Evolutionary conservation across 2,113 vertebrate species (phyloP).

Genomic region (Edolisoma coerulescens): DNA sequence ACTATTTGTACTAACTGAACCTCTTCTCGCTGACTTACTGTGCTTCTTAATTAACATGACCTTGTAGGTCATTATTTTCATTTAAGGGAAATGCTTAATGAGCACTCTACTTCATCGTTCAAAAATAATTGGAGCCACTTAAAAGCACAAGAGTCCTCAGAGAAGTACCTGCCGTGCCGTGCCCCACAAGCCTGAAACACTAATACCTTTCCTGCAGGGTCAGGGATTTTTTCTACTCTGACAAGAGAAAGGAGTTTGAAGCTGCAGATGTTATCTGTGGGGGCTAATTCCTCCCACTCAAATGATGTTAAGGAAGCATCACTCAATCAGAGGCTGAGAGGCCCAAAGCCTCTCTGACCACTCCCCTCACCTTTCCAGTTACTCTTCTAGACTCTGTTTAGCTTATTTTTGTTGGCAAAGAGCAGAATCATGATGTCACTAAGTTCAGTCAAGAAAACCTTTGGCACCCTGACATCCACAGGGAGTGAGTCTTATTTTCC

Average conservation of each 20-base stretch:
- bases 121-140: conserved; percentile 55
- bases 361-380: not conserved
- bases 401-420: not conserved
- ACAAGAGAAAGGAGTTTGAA: not conserved
- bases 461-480: not conserved
- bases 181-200: not conserved
- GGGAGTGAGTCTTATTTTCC: not conserved
- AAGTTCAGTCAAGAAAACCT: not conserved
- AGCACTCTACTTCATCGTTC: conserved; percentile 11
- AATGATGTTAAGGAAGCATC: not conserved
- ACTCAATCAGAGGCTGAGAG: not conserved
- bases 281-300: not conserved
- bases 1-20: not conserved
- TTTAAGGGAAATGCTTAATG: conserved; percentile 48
- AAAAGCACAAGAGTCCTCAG: conserved; percentile 10
- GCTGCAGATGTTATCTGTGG: not conserved
- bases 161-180: not conserved
- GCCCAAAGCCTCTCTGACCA: not conserved
- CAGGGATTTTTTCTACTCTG: not conserved
- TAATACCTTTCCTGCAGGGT: not conserved
- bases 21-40: conserved; percentile 13
- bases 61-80: conserved; percentile 45
- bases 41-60: conserved; percentile 49
- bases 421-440: not conserved
- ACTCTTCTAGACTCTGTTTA: not conserved